Percentiles rank a stretch among this genome's conserved stretches.
These are phyloP conservation scores for Spilarctia lutea DNA, from an alignment of 2,888 invertebrate genomes.

Conservation along the genomic window DNA sequence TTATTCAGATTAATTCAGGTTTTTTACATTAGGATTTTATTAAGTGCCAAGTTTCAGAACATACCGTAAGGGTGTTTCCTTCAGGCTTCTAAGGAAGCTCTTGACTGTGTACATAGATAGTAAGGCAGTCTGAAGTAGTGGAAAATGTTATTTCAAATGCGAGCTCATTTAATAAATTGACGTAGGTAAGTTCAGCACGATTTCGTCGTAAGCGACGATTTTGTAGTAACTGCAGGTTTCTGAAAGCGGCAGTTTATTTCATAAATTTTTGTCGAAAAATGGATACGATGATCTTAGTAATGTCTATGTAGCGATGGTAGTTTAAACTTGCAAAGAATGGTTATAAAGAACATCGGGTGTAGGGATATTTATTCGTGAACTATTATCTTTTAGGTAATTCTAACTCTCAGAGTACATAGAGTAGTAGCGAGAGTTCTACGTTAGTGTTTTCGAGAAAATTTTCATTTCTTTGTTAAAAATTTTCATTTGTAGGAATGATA, in stretches of 20 bases:
- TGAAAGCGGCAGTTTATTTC: background rate
- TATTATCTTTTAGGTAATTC: too few species aligned
- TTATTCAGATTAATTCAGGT: background rate
- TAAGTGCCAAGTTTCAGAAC: background rate
- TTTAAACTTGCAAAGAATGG: too few species aligned
- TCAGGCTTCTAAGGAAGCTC: background rate
- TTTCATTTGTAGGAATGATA: background rate
- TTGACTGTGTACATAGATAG: constrained; percentile 42
- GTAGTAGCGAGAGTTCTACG: too few species aligned
- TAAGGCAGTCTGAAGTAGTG: constrained; percentile 16
- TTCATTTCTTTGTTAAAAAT: background rate
- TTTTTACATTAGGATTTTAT: background rate
- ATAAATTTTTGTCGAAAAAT: background rate
- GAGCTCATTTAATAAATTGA: constrained; percentile 50
- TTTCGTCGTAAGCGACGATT: constrained; percentile 27
- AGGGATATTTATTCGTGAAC: background rate
- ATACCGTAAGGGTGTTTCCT: background rate
- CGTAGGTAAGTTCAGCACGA: constrained; percentile 28
- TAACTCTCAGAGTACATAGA: background rate
- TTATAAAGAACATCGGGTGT: background rate
- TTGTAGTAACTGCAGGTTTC: constrained; percentile 1
- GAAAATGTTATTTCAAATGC: constrained; percentile 41
- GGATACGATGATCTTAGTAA: background rate
- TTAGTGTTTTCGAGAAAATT: background rate
- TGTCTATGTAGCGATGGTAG: background rate